Conservation (phyloP, 2,113 vertebrate species). For the Rattus norvegicus region DNA sequence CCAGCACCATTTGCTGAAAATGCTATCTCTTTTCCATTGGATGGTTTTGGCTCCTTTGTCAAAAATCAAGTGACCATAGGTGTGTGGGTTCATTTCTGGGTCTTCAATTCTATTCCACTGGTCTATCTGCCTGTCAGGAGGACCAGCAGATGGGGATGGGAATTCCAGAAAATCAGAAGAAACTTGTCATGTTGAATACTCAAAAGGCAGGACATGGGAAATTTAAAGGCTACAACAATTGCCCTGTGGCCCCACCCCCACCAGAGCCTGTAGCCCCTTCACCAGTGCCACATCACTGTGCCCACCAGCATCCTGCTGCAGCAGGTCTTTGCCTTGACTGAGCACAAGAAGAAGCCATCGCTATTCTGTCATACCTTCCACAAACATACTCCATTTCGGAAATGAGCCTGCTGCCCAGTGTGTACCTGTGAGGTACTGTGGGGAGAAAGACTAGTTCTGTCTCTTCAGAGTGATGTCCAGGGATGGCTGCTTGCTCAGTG, state of each 20-base stretch:
- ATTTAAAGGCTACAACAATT: constrained; percentile 92
- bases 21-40: too few species aligned
- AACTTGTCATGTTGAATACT: constrained; percentile 95
- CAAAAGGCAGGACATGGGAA: constrained; percentile 94
- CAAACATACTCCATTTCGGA: constrained; percentile 93
- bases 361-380: constrained; percentile 95
- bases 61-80: too few species aligned
- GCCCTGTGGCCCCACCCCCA: constrained; percentile 88
- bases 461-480: neutral
- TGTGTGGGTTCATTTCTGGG: too few species aligned
- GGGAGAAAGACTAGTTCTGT: neutral
- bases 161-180: constrained; percentile 95
- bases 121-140: too few species aligned
- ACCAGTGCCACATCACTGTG: constrained; percentile 97
- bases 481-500: neutral
- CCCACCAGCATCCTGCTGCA: constrained; percentile 97
- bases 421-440: fast-evolving
- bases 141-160: constrained; percentile 89
- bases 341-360: constrained; percentile 95
- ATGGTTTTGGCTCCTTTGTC: too few species aligned
- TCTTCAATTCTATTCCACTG: too few species aligned
- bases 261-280: constrained; percentile 93
- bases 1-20: too few species aligned
- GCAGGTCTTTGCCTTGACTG: constrained; percentile 96
- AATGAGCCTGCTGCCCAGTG: constrained; percentile 82